These are phyloP conservation scores for Amiota communis DNA, from an alignment of 2,888 invertebrate genomes.

Conservation along the genomic window DNA sequence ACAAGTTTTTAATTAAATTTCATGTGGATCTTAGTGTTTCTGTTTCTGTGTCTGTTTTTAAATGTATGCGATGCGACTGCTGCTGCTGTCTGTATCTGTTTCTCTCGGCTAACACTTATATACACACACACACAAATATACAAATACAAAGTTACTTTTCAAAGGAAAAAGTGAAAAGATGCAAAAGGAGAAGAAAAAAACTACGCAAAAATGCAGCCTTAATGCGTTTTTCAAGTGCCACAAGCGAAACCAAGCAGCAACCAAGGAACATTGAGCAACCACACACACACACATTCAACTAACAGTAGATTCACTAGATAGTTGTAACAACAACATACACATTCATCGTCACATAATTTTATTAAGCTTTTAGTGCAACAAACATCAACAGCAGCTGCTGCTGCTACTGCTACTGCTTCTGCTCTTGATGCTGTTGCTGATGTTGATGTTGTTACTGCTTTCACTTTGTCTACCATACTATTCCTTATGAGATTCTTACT, in stretches of 20 bases:
- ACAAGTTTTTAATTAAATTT: conserved; percentile 67
- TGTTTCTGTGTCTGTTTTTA: conserved; percentile 4
- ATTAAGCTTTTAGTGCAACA: conserved; percentile 53
- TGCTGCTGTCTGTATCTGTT: not conserved
- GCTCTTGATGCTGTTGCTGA: not conserved
- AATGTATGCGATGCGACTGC: not conserved
- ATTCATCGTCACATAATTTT: conserved; percentile 67
- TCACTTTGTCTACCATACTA: conserved; percentile 29
- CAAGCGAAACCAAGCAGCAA: conserved; percentile 13
- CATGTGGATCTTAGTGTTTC: conserved; percentile 44
- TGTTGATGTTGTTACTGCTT: conserved; percentile 40
- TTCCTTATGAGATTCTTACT: no score
- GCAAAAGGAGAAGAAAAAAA: conserved; percentile 37
- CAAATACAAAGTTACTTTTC: no score
- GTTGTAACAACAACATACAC: conserved; percentile 38
- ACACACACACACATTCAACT: conserved; percentile 4
- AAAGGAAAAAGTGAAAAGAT: conserved; percentile 24
- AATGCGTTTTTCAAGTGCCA: conserved; percentile 63
- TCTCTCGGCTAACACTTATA: not conserved
- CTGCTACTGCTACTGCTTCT: no score
- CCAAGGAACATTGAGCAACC: conserved; percentile 1
- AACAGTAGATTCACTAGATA: conserved; percentile 34
- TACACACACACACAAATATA: no score
- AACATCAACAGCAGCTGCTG: conserved; percentile 12
- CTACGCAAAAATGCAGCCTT: conserved; percentile 39